phyloP scores from a whole-genome alignment of 2,113 vertebrate species.

The Isurus oxyrinchus region DNA sequence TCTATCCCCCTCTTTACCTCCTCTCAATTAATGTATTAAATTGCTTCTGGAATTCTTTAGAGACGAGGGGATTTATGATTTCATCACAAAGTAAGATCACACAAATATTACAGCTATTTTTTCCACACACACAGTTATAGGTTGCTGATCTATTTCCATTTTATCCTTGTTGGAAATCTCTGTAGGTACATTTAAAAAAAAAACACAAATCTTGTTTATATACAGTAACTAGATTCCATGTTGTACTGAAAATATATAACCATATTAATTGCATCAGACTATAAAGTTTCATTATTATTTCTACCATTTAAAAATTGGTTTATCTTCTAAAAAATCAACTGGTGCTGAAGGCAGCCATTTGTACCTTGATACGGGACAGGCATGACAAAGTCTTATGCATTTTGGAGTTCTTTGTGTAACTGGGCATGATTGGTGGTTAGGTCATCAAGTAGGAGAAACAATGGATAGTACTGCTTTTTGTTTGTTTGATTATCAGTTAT shows the following conservation, averaged over 20 bases:
- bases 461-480: background rate
- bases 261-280: background rate
- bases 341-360: background rate
- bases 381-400: background rate
- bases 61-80: background rate
- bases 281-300: background rate
- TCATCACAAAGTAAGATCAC: background rate
- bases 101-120: background rate
- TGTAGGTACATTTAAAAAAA: background rate
- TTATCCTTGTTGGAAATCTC: background rate
- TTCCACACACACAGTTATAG: background rate
- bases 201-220: background rate
- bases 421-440: background rate
- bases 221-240: background rate
- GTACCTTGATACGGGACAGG: background rate
- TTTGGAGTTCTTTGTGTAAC: background rate
- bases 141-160: background rate
- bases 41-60: background rate
- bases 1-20: background rate
- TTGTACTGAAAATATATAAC: background rate
- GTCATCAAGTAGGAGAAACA: background rate
- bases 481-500: background rate
- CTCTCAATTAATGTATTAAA: background rate
- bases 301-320: background rate
- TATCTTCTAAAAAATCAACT: background rate